phyloP scores from a whole-genome alignment of 2,888 invertebrate species.

The Machimus rusticus region DNA sequence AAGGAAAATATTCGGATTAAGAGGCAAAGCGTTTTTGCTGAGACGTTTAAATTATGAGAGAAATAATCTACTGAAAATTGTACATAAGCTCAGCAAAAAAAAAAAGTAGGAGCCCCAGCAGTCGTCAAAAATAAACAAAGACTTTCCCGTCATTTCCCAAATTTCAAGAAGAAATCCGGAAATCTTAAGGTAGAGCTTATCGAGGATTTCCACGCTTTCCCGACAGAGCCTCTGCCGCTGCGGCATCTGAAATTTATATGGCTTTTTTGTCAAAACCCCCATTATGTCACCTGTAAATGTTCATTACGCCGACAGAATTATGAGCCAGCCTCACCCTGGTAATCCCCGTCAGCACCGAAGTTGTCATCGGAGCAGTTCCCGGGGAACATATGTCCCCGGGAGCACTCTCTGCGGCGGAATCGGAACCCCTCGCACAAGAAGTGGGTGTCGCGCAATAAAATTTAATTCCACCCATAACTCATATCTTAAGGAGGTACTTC shows the following conservation, averaged over 20 bases:
- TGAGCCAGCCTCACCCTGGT: background rate
- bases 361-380: background rate
- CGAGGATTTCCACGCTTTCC: background rate
- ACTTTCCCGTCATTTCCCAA: background rate
- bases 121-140: background rate
- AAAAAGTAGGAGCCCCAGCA: background rate
- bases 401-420: background rate
- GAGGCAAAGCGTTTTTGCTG: background rate
- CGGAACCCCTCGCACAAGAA: background rate
- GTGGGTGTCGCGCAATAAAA: constrained; percentile 18
- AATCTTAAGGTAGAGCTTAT: background rate
- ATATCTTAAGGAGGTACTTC: constrained; percentile 16
- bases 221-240: background rate
- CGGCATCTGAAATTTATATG: background rate
- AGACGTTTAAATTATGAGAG: background rate
- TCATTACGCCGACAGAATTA: constrained; percentile 9
- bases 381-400: constrained; percentile 3
- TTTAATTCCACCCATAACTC: constrained; percentile 18
- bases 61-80: background rate
- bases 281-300: background rate
- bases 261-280: background rate
- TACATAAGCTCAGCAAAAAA: background rate
- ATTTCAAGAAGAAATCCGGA: background rate
- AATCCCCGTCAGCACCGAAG: background rate
- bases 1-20: too few species aligned